Conservation (phyloP, 2,797 vertebrate species). For the Uromys caudimaculatus region DNA sequence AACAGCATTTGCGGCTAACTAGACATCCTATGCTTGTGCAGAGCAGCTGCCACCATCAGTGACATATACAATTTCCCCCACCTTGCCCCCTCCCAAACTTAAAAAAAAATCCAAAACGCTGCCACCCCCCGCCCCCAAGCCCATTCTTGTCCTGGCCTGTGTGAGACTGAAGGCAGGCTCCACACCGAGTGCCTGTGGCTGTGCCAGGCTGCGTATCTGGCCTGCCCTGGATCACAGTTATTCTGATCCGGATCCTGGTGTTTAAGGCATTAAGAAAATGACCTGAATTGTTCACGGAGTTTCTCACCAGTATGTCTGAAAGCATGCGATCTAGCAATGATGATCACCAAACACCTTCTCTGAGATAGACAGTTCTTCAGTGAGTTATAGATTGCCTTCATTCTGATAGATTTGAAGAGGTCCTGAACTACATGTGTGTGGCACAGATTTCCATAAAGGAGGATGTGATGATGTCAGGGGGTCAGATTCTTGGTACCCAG, state of each 20-base stretch:
- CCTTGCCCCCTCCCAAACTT: conserved; percentile 68
- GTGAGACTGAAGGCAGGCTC: conserved; percentile 64
- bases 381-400: conserved; percentile 96
- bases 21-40: conserved; percentile 83
- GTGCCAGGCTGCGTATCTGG: conserved; percentile 82
- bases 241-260: conserved; percentile 81
- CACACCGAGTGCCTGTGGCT: conserved; percentile 69
- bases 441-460: conserved; percentile 95
- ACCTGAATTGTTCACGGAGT: conserved; percentile 90
- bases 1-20: conserved; percentile 73
- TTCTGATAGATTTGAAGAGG: conserved; percentile 96
- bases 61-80: conserved; percentile 82
- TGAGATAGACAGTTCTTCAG: conserved; percentile 96
- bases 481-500: conserved; percentile 95
- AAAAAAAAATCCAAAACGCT: conserved; percentile 69
- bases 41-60: conserved; percentile 81
- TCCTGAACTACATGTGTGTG: conserved; percentile 97
- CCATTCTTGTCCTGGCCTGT: conserved; percentile 63
- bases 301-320: conserved; percentile 96
- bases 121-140: conserved; percentile 54
- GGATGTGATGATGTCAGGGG: conserved; percentile 97
- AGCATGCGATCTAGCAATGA: conserved; percentile 96
- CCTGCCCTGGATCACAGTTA: conserved; percentile 76
- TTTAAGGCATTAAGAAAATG: conserved; percentile 83
- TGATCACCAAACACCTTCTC: conserved; percentile 96